Evolutionary conservation across 1,140 invertebrate genomes (phyloP).

Genomic region (Pseudomyrmex cubaensis): DNA sequence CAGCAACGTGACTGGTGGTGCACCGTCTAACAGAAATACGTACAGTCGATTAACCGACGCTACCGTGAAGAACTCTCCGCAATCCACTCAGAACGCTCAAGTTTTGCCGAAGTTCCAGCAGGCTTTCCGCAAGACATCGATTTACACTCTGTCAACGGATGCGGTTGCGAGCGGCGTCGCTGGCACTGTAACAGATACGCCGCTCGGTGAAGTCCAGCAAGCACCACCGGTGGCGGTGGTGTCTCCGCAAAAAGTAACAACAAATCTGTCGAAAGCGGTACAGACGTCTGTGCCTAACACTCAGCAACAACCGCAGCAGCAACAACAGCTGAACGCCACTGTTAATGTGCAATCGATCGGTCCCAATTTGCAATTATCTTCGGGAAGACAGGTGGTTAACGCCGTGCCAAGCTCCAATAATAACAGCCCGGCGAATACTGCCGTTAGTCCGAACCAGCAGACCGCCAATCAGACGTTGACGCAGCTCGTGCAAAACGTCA

Average conservation of each 20-base stretch:
- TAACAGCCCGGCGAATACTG: constrained; percentile 60
- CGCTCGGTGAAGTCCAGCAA: constrained; percentile 6
- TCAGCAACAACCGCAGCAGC: constrained; percentile 68
- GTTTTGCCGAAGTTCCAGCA: constrained; percentile 91
- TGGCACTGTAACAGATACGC: constrained; percentile 63
- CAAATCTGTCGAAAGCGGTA: constrained; percentile 81
- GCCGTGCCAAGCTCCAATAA: constrained; percentile 78
- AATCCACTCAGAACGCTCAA: constrained; percentile 83
- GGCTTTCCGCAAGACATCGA: constrained; percentile 89
- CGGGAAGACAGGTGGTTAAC: constrained; percentile 79
- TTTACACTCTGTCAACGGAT: constrained; percentile 81
- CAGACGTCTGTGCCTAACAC: constrained; percentile 80
- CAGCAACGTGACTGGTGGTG: not conserved
- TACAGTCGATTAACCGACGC: constrained; percentile 74
- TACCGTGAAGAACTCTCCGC: constrained; percentile 71
- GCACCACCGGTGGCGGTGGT: constrained; percentile 52
- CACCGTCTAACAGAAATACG: constrained; percentile 66
- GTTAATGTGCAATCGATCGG: constrained; percentile 81
- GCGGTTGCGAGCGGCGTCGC: constrained; percentile 63
- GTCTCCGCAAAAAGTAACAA: constrained; percentile 72
- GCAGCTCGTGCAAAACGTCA: constrained; percentile 81
- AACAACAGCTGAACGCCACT: constrained; percentile 36
- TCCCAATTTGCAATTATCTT: constrained; percentile 79
- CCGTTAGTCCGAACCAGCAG: constrained; percentile 54
- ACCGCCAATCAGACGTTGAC: constrained; percentile 79